Base-by-base conservation (phyloP, 2,888 invertebrate species). In the Erebia palarica region DNA sequence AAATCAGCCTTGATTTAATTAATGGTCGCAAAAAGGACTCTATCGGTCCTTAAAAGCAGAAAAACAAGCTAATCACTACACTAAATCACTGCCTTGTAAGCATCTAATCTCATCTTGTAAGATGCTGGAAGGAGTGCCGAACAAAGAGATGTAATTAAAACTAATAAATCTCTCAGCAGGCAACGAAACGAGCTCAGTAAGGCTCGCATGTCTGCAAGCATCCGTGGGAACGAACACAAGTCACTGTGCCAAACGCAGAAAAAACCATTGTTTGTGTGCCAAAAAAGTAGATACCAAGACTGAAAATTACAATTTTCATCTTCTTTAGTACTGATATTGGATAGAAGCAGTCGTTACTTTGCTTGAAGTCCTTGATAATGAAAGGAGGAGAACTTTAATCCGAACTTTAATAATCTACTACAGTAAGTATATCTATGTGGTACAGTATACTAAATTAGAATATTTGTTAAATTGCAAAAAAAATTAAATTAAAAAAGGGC, bases 71-170 rank as follows among this genome's bases (percentile, higher is more conserved):
- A 55, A 55, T 55, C 7, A 55, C 16, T 55, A 58, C 57, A 44
- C 42, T 87, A 86, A 90, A 90, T 89, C 87, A 91, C 82, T 81
- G 81, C 73, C 81, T 80, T 81, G 82, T 85, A 82, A 86, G 88
- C 85, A 87, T 89, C 87, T 90, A 89, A 90, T 90, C 89, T 89
- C 88, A 85, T 27, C 67, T 61, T 73, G 68, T 63, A 73, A 69
- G 67, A 69, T 51, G 84, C 70, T 82, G 82, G 82, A 89, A 89
- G 84, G 88, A 84, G 83, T 79, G 76, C 85, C 87, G 88, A 85
- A 91, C 91, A 92, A 91, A 90, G 91, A 89, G 89, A 90, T 89
- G 91, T 92, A 92, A 92, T 92, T 92, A 92, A 92, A 92, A 91
- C 91, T 91, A 90, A 92, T 92, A 92, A 92, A 92, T 92, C 92